Evolutionary conservation across 2,888 invertebrate species (phyloP).

Genomic region (Pediacus dermestoides): DNA sequence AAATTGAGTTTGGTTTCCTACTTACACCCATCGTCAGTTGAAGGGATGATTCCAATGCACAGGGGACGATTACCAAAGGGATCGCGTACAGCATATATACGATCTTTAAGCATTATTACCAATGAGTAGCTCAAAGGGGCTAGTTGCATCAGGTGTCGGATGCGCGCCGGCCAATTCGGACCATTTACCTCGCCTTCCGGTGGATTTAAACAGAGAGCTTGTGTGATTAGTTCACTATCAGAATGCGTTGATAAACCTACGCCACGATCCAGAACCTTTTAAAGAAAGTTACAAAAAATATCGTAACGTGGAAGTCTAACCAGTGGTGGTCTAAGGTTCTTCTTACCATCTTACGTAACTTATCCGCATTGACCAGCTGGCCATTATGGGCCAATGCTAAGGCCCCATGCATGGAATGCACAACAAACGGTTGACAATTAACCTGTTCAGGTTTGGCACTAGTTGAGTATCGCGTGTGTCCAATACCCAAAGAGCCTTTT

Average conservation of each 20-base stretch:
- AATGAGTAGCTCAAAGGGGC: conserved; percentile 94
- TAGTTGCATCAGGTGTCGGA: conserved; percentile 88
- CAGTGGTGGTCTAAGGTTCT: not conserved
- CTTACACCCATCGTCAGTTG: too few relatives aligned
- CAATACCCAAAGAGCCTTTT: conserved; percentile 88
- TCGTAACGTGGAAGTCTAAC: too few relatives aligned
- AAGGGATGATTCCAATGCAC: conserved; percentile 78
- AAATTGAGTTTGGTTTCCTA: too few relatives aligned
- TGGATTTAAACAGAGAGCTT: conserved; percentile 89
- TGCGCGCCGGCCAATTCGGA: conserved; percentile 89
- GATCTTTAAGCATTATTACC: conserved; percentile 89
- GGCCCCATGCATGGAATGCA: conserved; percentile 93
- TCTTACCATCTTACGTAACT: conserved; percentile 79
- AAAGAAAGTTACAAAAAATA: too few relatives aligned
- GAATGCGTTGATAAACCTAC: conserved; percentile 94
- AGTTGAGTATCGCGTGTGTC: conserved; percentile 94
- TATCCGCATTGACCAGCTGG: conserved; percentile 89
- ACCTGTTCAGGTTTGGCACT: conserved; percentile 87
- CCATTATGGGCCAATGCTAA: conserved; percentile 97
- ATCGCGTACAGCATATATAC: conserved; percentile 93
- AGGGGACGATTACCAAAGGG: conserved; percentile 97
- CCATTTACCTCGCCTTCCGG: conserved; percentile 83
- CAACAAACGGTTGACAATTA: conserved; percentile 97
- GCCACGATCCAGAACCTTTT: conserved; percentile 83
- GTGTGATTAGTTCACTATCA: conserved; percentile 96